Evolutionary conservation across 2,113 vertebrate species (phyloP).

Genomic region (Cygnus buccinator): DNA sequence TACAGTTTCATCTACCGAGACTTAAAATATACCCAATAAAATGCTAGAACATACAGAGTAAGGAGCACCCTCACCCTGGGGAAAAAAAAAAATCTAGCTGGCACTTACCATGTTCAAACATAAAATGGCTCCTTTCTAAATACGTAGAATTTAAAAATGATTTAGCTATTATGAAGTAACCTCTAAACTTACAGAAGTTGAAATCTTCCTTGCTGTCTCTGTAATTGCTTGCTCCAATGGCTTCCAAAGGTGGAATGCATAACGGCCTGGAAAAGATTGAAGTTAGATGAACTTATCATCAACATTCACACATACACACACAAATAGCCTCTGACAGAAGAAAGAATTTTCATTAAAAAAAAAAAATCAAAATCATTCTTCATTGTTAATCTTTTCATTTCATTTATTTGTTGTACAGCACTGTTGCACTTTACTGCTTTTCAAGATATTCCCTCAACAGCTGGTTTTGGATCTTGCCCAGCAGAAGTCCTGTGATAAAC

Average conservation of each 20-base stretch:
- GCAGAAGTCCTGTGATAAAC: background rate
- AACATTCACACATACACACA: background rate
- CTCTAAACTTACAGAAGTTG: slow-evolving; percentile 81
- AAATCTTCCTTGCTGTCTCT: slow-evolving; percentile 85
- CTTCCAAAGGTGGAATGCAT: slow-evolving; percentile 89
- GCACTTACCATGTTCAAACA: background rate
- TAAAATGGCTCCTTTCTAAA: background rate
- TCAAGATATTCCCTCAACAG: background rate
- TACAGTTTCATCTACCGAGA: background rate
- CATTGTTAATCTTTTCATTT: background rate
- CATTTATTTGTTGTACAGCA: background rate
- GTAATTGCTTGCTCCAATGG: slow-evolving; percentile 88
- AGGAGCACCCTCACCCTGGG: background rate
- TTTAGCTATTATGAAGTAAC: background rate
- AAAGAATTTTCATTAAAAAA: background rate
- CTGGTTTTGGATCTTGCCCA: background rate
- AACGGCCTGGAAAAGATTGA: slow-evolving; percentile 82
- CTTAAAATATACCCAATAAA: background rate
- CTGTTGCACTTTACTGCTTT: background rate
- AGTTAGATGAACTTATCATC: background rate
- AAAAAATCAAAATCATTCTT: background rate
- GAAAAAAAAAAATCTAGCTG: background rate
- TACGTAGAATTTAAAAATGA: background rate
- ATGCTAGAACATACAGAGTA: background rate
- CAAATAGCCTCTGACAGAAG: background rate